phyloP scores from a whole-genome alignment of 2,888 invertebrate genomes.

The Masnerella sp. region DNA sequence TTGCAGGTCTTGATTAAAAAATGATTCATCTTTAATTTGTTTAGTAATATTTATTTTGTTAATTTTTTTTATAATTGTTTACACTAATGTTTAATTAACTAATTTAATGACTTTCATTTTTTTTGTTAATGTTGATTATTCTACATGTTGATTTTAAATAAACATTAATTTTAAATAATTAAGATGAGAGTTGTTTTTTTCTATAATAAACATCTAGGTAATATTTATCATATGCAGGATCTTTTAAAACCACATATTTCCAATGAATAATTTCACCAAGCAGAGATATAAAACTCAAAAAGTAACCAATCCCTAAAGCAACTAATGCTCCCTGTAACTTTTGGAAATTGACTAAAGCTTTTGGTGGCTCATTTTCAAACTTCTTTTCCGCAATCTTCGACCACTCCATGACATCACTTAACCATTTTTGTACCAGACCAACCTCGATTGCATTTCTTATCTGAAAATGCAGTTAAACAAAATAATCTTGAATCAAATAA shows the following conservation, averaged over 20 bases:
- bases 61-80: too few species aligned
- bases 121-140: not conserved
- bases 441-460: slow-evolving; percentile 85
- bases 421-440: slow-evolving; percentile 88
- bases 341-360: slow-evolving; percentile 87
- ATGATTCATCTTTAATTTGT: too few species aligned
- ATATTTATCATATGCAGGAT: slow-evolving; percentile 87
- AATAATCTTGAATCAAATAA: not conserved
- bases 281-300: slow-evolving; percentile 80
- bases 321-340: slow-evolving; percentile 89
- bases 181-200: too few species aligned
- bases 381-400: slow-evolving; percentile 80
- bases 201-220: slow-evolving; percentile 80
- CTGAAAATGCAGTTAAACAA: slow-evolving; percentile 60
- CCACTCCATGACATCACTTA: slow-evolving; percentile 84
- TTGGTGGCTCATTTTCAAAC: slow-evolving; percentile 80
- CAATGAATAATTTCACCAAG: slow-evolving; percentile 84
- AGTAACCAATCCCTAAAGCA: slow-evolving; percentile 85
- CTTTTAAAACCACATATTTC: slow-evolving; percentile 81
- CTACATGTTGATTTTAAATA: not conserved
- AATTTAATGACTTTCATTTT: too few species aligned
- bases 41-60: too few species aligned
- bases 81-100: too few species aligned
- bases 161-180: not conserved
- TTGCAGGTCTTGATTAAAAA: too few species aligned